Base-by-base conservation (phyloP, 1,140 invertebrate genomes). In the Chelonus insularis region DNA sequence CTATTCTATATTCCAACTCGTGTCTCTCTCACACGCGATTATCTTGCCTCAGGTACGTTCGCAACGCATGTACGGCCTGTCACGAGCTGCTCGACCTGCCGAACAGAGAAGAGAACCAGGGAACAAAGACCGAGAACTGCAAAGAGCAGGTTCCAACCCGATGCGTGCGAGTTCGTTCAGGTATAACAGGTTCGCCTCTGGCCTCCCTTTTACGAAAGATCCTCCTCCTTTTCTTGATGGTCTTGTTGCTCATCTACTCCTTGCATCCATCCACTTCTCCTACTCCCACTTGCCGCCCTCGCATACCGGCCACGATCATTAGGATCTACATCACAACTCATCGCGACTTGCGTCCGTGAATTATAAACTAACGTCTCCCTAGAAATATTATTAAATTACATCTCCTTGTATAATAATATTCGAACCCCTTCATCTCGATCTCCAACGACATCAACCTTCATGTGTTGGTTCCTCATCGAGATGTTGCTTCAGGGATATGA, bases 151-250 rank as follows among this genome's bases (percentile, higher is more conserved):
- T 47, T 59, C 29, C 25, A 59, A 64, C 60, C 41, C 55, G 66
- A 68, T 70, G 69, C 68, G 71, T 71, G 72, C 72, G 67, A 74
- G 62, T 71, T 72, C 60, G 63, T 72, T 72, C 72, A 73, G 68
- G 67, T 76, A 74, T 72, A 73, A 75, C 73, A 76, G 72, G 73
- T 73, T 76, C 66, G 67, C 36, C 59, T 63, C 29, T 60, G 59
- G 66, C 59, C 68, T 74, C 70, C 70, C 70, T 76, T 77, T 73
- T 72, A 68, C 66, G 64, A 70, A 66, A 61, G 21, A 39, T 58
- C 56, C 50, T 59, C 52, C 34, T 51, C 45, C 45, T 61, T 64
- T 41, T 57, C 60, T 52, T 55, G 56, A 56, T 36, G 29, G 63
- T 68, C 57, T 64, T 67, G 52, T 41, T 58, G 63, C 7, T 29